phyloP scores from a whole-genome alignment of 2,797 vertebrate species.

The Gadopsis bispinosus region DNA sequence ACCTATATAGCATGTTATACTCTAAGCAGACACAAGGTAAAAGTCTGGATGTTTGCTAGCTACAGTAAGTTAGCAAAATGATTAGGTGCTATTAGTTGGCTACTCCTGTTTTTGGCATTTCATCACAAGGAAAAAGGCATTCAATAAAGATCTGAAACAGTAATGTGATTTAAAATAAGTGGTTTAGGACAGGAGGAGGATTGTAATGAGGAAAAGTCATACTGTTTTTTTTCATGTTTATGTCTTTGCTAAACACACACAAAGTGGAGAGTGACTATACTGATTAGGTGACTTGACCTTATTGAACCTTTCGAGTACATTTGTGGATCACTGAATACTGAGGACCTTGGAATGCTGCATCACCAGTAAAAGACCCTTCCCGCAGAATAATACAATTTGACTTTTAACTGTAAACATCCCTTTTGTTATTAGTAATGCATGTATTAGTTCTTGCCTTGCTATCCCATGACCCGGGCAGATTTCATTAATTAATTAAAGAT shows the following conservation, averaged over 20 bases:
- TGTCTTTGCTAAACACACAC: not conserved
- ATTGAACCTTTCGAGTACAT: not conserved
- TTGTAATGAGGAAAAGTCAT: not conserved
- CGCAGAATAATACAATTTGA: not conserved
- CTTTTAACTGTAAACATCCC: not conserved
- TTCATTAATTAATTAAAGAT: conserved; percentile 9
- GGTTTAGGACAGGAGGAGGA: not conserved
- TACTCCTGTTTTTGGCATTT: not conserved
- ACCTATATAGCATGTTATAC: not conserved
- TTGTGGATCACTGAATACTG: not conserved
- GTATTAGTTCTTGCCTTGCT: not conserved
- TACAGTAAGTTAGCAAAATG: not conserved
- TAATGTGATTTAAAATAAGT: not conserved
- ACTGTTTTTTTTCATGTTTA: not conserved
- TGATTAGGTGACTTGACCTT: not conserved
- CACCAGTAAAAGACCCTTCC: not conserved
- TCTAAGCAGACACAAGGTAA: not conserved
- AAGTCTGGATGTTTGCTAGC: not conserved
- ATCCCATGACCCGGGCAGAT: not conserved
- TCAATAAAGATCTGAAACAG: not conserved
- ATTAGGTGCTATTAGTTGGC: not conserved
- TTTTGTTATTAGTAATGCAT: not conserved
- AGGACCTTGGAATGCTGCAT: not conserved
- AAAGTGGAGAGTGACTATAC: not conserved
- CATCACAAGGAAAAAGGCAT: not conserved